phyloP scores from a whole-genome alignment of 30 jellyfish, hydroid and myxozoan genomes.

The Aurelia sp. region DNA sequence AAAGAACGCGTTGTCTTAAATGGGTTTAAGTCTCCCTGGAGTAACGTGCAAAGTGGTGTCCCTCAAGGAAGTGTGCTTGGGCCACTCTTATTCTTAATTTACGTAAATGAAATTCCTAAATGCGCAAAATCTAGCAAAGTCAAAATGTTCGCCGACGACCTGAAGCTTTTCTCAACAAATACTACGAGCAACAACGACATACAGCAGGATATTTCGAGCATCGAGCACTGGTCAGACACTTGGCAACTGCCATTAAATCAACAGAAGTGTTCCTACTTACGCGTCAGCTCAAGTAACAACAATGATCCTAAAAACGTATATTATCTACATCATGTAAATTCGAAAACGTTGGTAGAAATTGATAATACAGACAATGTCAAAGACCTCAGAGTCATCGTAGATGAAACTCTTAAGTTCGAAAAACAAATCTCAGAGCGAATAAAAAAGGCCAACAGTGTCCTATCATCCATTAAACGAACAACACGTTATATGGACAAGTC shows the following conservation, averaged over 20 bases:
- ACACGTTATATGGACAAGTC: too few species aligned
- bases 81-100: too few species aligned
- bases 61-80: too few species aligned
- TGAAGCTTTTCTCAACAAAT: constrained; percentile 12
- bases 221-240: constrained; percentile 19
- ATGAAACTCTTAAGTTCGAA: too few species aligned
- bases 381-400: too few species aligned
- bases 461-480: too few species aligned
- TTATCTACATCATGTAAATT: background rate
- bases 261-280: constrained; percentile 4
- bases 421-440: too few species aligned
- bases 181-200: background rate
- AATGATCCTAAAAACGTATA: background rate
- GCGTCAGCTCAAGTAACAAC: background rate
- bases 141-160: constrained; percentile 37
- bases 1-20: constrained; percentile 32
- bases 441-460: too few species aligned
- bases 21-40: constrained; percentile 25
- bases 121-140: constrained; percentile 11
- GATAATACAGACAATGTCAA: too few species aligned
- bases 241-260: constrained; percentile 12
- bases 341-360: background rate
- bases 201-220: constrained; percentile 13
- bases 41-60: background rate
- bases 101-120: constrained; percentile 1